Base-by-base conservation (phyloP, 2,888 invertebrate species). In the Noctuana brunneofusca region DNA sequence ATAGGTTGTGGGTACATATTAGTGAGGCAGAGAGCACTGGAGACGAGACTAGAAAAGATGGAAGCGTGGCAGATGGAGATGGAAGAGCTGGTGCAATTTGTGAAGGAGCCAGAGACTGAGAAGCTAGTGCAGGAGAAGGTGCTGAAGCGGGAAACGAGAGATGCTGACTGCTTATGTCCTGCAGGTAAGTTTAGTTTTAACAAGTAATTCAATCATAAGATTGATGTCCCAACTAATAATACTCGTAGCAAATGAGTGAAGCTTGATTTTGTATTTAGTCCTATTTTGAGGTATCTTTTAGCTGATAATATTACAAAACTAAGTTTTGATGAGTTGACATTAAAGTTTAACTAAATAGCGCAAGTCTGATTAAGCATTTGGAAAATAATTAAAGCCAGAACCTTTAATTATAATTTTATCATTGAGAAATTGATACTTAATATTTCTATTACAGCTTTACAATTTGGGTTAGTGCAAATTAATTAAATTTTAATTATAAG, bases 101-200 rank as follows among this genome's bases (percentile, higher is more conserved):
- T 74, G 66, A 75, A 76, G 49, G 24, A 24, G 20, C 24, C n/a
- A 3, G 64, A 78, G 55, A 69, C 71, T 52, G 69, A 62, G 57
- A 71, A 46, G 38, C 55, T 63, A 41, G 66, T 70, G 38, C 70
- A 78, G 46, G 76, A 71, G 18, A 72, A 80, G 69, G 68, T 81
- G 67, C 71, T 85, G 68, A 76, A 78, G 64, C 75, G 87, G 53
- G 78, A 84, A 57, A 77, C 77, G 57, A 83, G 90, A 63, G 89
- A 91, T 72, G 82, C 80, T 4, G 90, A 91, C 67, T 91, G 90
- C 79, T 75, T 82, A 20, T 91, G 90, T 80, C 90, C 90, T 66
- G 75, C 87, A 91, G 90, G 90, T 89, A 68, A 77, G 86, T 75
- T 56, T 32, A 52, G 50, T 14, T 30, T 27, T 32, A 32, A 52